Conservation (phyloP, 2,888 invertebrate genomes). For the Cheilosia grossa region DNA sequence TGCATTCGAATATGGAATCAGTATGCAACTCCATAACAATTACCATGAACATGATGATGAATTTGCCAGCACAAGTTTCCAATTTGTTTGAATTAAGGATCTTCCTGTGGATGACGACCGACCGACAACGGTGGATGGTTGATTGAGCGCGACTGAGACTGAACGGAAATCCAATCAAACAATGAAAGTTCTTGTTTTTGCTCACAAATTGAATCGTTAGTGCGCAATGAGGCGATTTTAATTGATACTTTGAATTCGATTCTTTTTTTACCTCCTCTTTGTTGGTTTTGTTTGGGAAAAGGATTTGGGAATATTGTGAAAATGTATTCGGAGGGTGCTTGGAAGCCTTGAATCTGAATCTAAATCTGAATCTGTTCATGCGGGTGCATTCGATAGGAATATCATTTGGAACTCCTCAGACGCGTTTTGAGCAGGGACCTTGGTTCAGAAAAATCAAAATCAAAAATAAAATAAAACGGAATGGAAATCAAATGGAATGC, state of each 20-base stretch:
- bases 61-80: constrained; percentile 60
- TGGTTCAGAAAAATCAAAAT: too few species aligned
- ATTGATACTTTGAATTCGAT: constrained; percentile 60
- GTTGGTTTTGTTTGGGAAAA: neutral
- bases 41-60: constrained; percentile 60
- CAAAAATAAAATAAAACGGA: too few species aligned
- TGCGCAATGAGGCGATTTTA: constrained; percentile 58
- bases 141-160: constrained; percentile 1
- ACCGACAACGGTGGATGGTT: neutral
- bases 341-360: too few species aligned
- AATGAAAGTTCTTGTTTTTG: constrained; percentile 25
- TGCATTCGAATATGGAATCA: constrained; percentile 62
- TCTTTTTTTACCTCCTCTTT: neutral
- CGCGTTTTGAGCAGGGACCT: too few species aligned
- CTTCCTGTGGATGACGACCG: neutral
- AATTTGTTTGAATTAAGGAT: constrained; percentile 59
- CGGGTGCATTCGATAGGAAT: too few species aligned
- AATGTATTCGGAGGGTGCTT: too few species aligned
- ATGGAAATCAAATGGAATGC: too few species aligned
- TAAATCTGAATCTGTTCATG: too few species aligned
- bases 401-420: too few species aligned
- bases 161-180: constrained; percentile 53
- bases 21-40: constrained; percentile 66
- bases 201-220: constrained; percentile 47
- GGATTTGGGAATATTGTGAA: neutral